Conservation (phyloP, 2,113 vertebrate species). For the Myrmecophaga tridactyla region DNA sequence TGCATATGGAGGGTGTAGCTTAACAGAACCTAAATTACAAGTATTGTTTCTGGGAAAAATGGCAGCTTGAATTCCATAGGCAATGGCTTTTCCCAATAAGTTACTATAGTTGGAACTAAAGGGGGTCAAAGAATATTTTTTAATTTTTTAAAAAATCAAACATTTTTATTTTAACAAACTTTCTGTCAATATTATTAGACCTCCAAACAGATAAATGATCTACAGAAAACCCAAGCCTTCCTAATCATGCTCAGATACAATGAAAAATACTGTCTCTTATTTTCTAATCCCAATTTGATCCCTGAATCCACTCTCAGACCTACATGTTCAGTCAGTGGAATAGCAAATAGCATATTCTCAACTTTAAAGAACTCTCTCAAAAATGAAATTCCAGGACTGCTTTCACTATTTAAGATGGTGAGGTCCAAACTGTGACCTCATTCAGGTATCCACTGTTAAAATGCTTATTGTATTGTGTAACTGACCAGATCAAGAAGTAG, state of each 20-base stretch:
- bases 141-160: not conserved
- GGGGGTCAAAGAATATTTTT: not conserved
- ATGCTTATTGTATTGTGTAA: not conserved
- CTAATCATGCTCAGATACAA: constrained; percentile 5
- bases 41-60: constrained; percentile 1
- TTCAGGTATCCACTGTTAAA: not conserved
- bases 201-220: constrained; percentile 18
- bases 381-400: not conserved
- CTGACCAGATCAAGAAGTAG: not conserved
- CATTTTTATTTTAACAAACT: not conserved
- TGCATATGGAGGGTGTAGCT: too few species aligned
- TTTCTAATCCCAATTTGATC: constrained; percentile 8
- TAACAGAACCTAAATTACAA: not conserved
- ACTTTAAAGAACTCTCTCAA: constrained; percentile 1
- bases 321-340: not conserved
- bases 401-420: not conserved
- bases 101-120: not conserved
- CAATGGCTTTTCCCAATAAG: not conserved
- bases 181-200: not conserved
- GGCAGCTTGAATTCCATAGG: not conserved
- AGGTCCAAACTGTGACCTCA: not conserved
- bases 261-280: not conserved
- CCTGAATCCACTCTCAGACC: constrained; percentile 22
- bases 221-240: not conserved
- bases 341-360: not conserved